Evolutionary conservation across 2,888 invertebrate species (phyloP), one percentile per base, ranked within the genome.

Genomic region (Odontothrips loti): DNA sequence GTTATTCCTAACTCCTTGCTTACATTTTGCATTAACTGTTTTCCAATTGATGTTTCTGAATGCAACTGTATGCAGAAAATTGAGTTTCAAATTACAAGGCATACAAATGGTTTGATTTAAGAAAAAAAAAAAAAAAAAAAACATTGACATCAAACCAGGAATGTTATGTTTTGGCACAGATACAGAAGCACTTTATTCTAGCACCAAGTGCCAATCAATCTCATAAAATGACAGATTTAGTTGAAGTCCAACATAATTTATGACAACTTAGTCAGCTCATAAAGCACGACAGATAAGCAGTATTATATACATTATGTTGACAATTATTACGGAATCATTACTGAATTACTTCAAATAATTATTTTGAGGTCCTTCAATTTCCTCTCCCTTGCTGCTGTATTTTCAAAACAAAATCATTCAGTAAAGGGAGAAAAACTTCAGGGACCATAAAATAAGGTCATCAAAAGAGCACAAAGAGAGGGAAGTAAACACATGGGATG

Each of bases 161-260:
- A 75, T 75, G 58, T 58, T 15, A 58, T 20, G 27, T 75, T 75
- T 75, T 75, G 68, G 68, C 68, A 75, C 68, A 27, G 68, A 27
- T 23, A 75, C 10, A 75, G 68, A 23, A 12, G 68, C 68, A 75
- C n/a, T 23, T 75, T 2, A 75, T 23, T 9, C 17, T 15, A 58
- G 58, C 58, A 58, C 58, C 58, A 58, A 20, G 58, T 58, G 15
- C 17, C 58, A 58, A 20, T 15, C 17, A 58, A 6, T 58, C 17
- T 58, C 58, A 15, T 43, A 43, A 43, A 43, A 43, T 43, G 6
- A 6, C 34, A 4, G 34, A 43, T 2, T 43, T 6, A 43, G 34
- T 6, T 43, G 3, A 43, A 43, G n/a, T n/a, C n/a, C n/a, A n/a
- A n/a, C n/a, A n/a, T n/a, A n/a, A n/a, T n/a, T n/a, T n/a, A n/a